phyloP scores from a whole-genome alignment of 2,888 invertebrate genomes.

The Idaea biselata region DNA sequence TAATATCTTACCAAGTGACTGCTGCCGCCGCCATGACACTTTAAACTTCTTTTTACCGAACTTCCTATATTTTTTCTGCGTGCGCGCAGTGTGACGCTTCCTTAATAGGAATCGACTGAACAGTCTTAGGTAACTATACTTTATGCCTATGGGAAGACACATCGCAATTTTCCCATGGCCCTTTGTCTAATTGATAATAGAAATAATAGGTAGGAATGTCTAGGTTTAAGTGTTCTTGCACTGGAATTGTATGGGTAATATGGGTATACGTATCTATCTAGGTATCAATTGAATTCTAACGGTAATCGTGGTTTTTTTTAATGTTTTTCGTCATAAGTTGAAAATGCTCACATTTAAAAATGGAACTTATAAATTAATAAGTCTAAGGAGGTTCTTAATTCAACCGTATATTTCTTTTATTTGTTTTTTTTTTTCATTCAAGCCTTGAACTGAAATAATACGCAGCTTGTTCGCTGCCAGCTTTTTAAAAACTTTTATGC shows the following conservation, averaged over 20 bases:
- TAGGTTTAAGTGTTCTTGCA: background rate
- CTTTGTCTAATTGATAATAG: conserved; percentile 22
- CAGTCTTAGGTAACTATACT: conserved; percentile 46
- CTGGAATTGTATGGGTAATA: background rate
- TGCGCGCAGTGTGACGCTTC: conserved; percentile 38
- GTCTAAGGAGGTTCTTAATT: too few species aligned
- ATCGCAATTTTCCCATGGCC: conserved; percentile 53
- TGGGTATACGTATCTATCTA: background rate
- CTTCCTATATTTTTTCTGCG: conserved; percentile 57
- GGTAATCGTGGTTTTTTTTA: too few species aligned
- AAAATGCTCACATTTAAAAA: too few species aligned
- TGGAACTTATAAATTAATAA: too few species aligned
- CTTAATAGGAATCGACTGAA: conserved; percentile 46
- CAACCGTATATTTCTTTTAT: too few species aligned
- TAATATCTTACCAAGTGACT: conserved; percentile 51
- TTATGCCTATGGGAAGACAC: conserved; percentile 58
- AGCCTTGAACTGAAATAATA: too few species aligned
- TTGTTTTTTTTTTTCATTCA: too few species aligned
- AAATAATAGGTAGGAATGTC: background rate
- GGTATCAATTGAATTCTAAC: background rate
- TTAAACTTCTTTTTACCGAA: conserved; percentile 48
- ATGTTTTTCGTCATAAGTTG: too few species aligned
- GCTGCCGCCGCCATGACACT: conserved; percentile 59
- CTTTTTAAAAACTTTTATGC: too few species aligned
- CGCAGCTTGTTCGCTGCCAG: too few species aligned